Base-by-base conservation (phyloP, 2,888 invertebrate species). In the Drosophila prolongata region DNA sequence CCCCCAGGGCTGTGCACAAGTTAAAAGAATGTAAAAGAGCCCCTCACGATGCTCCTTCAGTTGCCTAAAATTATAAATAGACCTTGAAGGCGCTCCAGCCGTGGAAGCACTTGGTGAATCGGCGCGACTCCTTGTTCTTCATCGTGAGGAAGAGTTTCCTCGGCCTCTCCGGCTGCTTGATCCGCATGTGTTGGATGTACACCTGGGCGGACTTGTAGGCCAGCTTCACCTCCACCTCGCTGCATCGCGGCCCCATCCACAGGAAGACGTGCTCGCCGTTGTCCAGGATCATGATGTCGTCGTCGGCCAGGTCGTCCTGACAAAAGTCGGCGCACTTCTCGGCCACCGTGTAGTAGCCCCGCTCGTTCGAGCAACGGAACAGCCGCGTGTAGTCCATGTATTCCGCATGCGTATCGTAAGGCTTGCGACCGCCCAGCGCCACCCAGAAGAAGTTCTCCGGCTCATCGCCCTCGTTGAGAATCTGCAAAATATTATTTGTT, bases 371-470 rank as follows among this genome's bases (percentile, higher is more conserved):
- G 93, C 99, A 99, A 59, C 99, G 95, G 93, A 99, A 99, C 42
- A 99, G 94, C 53, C 99, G 94, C 1, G 98, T 97, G 92, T 95
- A 97, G 89, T 97, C 95, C 96, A 99, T 98, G 91, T 96, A 99
- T 44, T 96, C 96, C 0, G 98, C 97, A 90, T 97, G 95, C 6
- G 94, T 94, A 65, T 98, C 98, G 91, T 98, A 98, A 0, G 96
- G 95, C 91, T 98, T 98, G 87, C 95, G 95, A 0, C 98, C 98
- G 59, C 97, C 97, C 35, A 98, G 93, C n/a, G 96, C 98, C 46
- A 98, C 96, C 99, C 99, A 99, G 93, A 99, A 99, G 94, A 99
- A 99, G 91, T 98, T 98, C 90, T 99, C 98, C 0, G 99, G 98
- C 92, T 99, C 99, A 90, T 97, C 97, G 14, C 98, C 98, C 93